Evolutionary conservation across 2,888 invertebrate genomes (phyloP).

Genomic region (Oligia strigilis): DNA sequence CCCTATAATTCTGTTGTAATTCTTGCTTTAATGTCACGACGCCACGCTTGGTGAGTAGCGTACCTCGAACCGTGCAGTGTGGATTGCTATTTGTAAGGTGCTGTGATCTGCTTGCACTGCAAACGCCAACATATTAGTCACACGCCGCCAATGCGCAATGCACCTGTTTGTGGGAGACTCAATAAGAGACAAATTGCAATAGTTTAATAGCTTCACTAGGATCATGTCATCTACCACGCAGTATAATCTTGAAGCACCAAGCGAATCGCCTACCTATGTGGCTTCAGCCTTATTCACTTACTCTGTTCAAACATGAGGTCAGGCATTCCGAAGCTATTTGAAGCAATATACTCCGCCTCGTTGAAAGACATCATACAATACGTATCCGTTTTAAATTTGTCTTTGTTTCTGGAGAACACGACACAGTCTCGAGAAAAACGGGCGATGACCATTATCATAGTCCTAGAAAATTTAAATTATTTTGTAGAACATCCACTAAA

Average conservation of each 20-base stretch:
- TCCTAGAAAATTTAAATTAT: conserved; percentile 54
- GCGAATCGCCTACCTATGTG: neutral
- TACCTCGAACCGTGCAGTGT: too few relatives aligned
- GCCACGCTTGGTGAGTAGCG: neutral
- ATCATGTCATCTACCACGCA: neutral
- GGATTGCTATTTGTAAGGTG: neutral
- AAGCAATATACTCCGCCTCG: conserved; percentile 73
- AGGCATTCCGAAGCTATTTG: conserved; percentile 60
- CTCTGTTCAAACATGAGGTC: conserved; percentile 79
- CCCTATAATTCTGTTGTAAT: neutral
- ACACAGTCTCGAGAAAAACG: conserved; percentile 69
- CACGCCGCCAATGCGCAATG: neutral
- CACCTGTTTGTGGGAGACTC: neutral
- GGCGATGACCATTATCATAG: conserved; percentile 66
- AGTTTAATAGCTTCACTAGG: neutral
- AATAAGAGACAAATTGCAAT: neutral
- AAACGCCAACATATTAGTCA: neutral
- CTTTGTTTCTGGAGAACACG: conserved; percentile 66
- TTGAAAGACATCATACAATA: conserved; percentile 68
- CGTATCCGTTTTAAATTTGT: conserved; percentile 59
- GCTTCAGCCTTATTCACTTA: conserved; percentile 63
- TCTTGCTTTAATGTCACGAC: neutral
- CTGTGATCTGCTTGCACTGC: neutral
- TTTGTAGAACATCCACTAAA: neutral
- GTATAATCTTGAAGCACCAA: neutral